Evolutionary conservation across 2,888 invertebrate genomes (phyloP), one percentile per base, ranked within the genome.

Genomic region (Troides oblongomaculatus): DNA sequence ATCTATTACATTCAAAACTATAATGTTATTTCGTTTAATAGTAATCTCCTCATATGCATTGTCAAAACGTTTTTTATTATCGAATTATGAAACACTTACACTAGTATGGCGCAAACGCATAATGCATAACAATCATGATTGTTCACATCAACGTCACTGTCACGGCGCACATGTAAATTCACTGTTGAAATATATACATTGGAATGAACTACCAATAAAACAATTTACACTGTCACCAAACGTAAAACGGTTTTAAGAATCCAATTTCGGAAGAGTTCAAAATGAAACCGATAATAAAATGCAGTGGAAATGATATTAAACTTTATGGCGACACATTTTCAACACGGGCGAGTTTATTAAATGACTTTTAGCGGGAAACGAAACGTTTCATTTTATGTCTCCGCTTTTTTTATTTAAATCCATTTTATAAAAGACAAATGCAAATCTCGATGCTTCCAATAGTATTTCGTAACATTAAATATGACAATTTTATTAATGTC

Each of bases 361-460:
- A 63, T n/a, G 14, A 17, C 63, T 66, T 66, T 70, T 66, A 62
- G 66, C 66, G 66, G 66, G 70, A 70, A 66, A 63, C 66, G 57
- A 62, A 17, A 18, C 59, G 18, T 63, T 66, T 66, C 56, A 17
- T 56, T 64, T 66, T 17, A 46, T 36, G 62, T 62, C 63, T 25
- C 36, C 43, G 65, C 30, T 62, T 30, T 17, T 53, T 5, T 39
- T 62, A 25, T 64, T 58, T 59, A 25, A 30, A 30, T 30, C 30
- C 30, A 46, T 46, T 25, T 25, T 53, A 21, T 6, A 53, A n/a
- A 5, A 57, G 21, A 39, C 57, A 39, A 64, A 64, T 39, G 64
- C n/a, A 36, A 21, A 57, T 23, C 23, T 21, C 14, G 57, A n/a
- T 57, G 14, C 56, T 6, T 21, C 56, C 64, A 30, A 56, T 53